phyloP scores from a whole-genome alignment of 1,140 invertebrate genomes.

The Lordiphosa mommai region DNA sequence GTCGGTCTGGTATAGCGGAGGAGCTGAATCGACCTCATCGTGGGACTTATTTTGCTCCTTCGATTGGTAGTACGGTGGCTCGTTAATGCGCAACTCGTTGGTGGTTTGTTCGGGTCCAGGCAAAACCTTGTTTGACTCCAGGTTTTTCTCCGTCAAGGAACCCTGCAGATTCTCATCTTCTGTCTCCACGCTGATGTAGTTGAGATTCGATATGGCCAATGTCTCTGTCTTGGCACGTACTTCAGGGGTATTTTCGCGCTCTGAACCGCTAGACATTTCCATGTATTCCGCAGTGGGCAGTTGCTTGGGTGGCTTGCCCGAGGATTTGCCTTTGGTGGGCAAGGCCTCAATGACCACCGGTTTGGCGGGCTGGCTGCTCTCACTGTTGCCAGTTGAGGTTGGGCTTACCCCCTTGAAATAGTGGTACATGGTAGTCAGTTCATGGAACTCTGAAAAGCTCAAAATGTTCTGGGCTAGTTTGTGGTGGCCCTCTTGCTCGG shows the following conservation, averaged over 20 bases:
- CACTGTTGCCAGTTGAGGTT: conserved; percentile 24
- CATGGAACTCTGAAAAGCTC: conserved; percentile 90
- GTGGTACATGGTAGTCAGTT: conserved; percentile 90
- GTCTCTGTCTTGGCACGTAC: conserved; percentile 59
- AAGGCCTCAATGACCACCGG: conserved; percentile 59
- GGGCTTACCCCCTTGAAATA: conserved; percentile 88
- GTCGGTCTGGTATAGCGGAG: conserved; percentile 53
- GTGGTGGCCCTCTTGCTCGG: conserved; percentile 86
- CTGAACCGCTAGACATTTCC: conserved; percentile 79
- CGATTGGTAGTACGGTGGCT: conserved; percentile 77
- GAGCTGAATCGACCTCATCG: conserved; percentile 57
- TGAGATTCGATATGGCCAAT: conserved; percentile 75
- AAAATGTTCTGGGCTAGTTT: conserved; percentile 86
- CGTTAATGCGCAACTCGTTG: conserved; percentile 73
- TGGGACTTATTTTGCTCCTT: conserved; percentile 66
- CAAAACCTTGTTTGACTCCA: conserved; percentile 61
- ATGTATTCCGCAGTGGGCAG: conserved; percentile 68
- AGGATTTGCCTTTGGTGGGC: conserved; percentile 35
- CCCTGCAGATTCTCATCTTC: conserved; percentile 72
- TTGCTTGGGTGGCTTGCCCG: conserved; percentile 50
- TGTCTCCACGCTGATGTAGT: conserved; percentile 76
- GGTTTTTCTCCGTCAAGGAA: conserved; percentile 58
- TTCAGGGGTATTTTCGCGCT: conserved; percentile 67
- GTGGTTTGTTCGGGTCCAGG: conserved; percentile 59
- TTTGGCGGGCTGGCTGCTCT: conserved; percentile 39